Evolutionary conservation across 2,888 invertebrate species (phyloP).

Genomic region (Hecatera dysodea): DNA sequence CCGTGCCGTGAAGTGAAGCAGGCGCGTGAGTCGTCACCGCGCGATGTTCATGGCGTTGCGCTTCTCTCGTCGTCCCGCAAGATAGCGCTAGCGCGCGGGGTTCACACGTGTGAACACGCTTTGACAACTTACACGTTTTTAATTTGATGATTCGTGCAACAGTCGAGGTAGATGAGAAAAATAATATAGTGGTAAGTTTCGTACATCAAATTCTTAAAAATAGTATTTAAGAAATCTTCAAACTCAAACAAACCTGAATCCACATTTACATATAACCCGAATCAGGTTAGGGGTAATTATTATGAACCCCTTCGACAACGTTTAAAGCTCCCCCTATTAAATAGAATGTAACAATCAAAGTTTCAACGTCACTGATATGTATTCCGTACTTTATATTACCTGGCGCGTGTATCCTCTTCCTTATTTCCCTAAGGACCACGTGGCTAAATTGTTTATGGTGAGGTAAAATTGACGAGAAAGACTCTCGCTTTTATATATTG

Average conservation of each 20-base stretch:
- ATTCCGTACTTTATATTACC: constrained; percentile 28
- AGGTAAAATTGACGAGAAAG: constrained; percentile 9
- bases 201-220: too few relatives aligned
- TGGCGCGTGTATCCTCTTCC: constrained; percentile 15
- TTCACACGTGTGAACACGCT: too few relatives aligned
- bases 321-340: constrained; percentile 57
- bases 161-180: too few relatives aligned
- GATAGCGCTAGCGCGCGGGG: too few relatives aligned
- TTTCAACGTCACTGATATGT: constrained; percentile 44
- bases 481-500: neutral
- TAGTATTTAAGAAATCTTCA: constrained; percentile 3
- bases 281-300: constrained; percentile 35
- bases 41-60: too few relatives aligned
- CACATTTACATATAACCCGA: neutral
- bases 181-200: too few relatives aligned
- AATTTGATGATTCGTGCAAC: too few relatives aligned
- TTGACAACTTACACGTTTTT: too few relatives aligned
- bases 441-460: constrained; percentile 41
- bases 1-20: too few relatives aligned
- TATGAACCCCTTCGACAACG: constrained; percentile 28
- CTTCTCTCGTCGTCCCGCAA: too few relatives aligned
- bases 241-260: constrained; percentile 1
- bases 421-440: constrained; percentile 39
- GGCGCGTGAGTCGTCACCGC: too few relatives aligned
- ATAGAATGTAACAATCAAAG: constrained; percentile 63